Evolutionary conservation across 2,888 invertebrate species (phyloP), one percentile per base, ranked within the genome.

Genomic region (Drosophila diplacantha): DNA sequence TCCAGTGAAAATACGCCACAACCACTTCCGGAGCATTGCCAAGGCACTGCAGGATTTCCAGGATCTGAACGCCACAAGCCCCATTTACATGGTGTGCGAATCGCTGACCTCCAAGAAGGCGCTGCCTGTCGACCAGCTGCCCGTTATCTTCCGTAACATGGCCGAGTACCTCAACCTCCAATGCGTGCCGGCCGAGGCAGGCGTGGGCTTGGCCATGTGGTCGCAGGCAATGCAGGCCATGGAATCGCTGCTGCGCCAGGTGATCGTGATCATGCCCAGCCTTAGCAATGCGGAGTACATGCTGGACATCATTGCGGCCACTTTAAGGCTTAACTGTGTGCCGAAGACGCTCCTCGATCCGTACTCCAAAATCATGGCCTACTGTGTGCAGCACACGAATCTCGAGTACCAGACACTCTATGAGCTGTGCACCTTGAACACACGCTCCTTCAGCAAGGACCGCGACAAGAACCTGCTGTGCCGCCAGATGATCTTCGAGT

Each of bases 151-250:
- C 57, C 93, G 94, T 85, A 99, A 99, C 89, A 93, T 99, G 85
- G 95, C 97, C 3, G 94, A 94, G 86, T 99, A 99, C 89, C 90
- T 99, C 86, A 99, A 99, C 89, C 90, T 99, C 84, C 96, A 97
- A 84, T 96, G 95, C 88, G 90, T 98, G 56, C 95, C 97, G 9
- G 92, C 96, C 71, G 95, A 96, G 82, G 93, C 93, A 18, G 90
- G 92, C 2, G 90, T 92, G 38, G 93, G 93, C 1, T 91, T 94
- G 58, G 90, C 91, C 2, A 91, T 93, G 43, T 96, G 96, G 95
- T 92, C 92, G 38, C 92, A 93, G 37, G 92, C 98, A 6, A 91
- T 98, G 73, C 91, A 93, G 64, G 95, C 95, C 85, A 91, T 98
- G 85, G 99, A 99, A 83, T 91, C 92, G 37, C 91, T 99, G 80